Percentiles rank a stretch among this genome's conserved stretches.
Conservation (phyloP, 1,140 invertebrate genomes). For the Leptinotarsa defecta region DNA sequence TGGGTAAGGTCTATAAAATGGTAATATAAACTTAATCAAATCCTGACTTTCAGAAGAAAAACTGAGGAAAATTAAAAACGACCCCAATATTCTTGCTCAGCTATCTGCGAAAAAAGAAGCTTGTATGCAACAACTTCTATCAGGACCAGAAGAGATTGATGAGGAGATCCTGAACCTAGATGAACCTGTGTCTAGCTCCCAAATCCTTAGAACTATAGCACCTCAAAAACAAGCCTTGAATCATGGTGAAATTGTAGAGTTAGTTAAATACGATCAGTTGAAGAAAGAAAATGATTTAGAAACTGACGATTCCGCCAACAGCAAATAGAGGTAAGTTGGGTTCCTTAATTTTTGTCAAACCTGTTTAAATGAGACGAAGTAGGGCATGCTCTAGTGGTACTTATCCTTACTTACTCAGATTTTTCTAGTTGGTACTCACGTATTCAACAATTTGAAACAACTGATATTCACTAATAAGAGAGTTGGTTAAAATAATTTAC, state of each 20-base stretch:
- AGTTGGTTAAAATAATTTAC: too few relatives aligned
- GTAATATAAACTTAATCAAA: conserved; percentile 31
- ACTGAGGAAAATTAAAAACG: conserved; percentile 57
- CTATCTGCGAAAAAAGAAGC: conserved; percentile 57
- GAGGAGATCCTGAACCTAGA: conserved; percentile 49
- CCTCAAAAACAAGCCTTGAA: conserved; percentile 58
- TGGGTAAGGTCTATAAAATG: conserved; percentile 48
- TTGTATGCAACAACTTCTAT: conserved; percentile 57
- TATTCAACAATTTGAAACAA: too few relatives aligned
- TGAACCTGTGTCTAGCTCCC: conserved; percentile 52
- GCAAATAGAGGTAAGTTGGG: conserved; percentile 7
- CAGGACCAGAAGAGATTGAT: conserved; percentile 34
- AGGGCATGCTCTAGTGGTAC: too few relatives aligned
- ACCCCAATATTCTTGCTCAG: conserved; percentile 57
- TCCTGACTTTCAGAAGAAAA: conserved; percentile 56
- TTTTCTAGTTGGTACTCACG: too few relatives aligned
- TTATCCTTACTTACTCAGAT: too few relatives aligned
- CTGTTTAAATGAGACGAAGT: too few relatives aligned
- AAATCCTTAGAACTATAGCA: conserved; percentile 55
- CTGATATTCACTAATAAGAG: too few relatives aligned
- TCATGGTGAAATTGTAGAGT: conserved; percentile 58
- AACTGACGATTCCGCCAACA: conserved; percentile 12
- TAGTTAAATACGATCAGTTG: conserved; percentile 59
- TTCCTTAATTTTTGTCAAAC: too few relatives aligned
- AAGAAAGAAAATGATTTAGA: conserved; percentile 30